Evolutionary conservation across 2,797 vertebrate genomes (phyloP).

Genomic region (Paguma larvata): DNA sequence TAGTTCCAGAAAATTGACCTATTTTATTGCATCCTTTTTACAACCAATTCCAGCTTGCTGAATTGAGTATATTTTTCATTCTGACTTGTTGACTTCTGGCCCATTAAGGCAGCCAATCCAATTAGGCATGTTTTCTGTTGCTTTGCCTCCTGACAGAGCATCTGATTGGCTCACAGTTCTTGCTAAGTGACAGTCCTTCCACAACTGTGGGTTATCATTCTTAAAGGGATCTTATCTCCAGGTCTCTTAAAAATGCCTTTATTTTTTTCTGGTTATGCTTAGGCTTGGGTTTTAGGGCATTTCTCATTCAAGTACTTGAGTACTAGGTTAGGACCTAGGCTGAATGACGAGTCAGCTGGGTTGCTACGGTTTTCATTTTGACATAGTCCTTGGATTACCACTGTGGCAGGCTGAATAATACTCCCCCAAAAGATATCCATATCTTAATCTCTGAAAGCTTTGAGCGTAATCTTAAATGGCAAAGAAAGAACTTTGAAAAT

Average conservation of each 20-base stretch:
- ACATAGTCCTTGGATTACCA: neutral
- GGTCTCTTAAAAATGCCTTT: slow-evolving; percentile 58
- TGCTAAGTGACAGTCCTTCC: slow-evolving; percentile 68
- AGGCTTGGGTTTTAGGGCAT: slow-evolving; percentile 37
- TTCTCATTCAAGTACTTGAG: slow-evolving; percentile 56
- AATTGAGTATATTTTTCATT: slow-evolving; percentile 80
- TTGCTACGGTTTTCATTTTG: slow-evolving; percentile 29
- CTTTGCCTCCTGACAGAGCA: slow-evolving; percentile 64
- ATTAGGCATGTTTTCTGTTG: slow-evolving; percentile 72
- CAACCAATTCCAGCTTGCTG: slow-evolving; percentile 74
- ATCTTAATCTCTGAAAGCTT: neutral
- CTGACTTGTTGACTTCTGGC: slow-evolving; percentile 76
- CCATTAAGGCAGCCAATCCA: slow-evolving; percentile 75
- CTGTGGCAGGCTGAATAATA: neutral
- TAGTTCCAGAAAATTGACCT: slow-evolving; percentile 72
- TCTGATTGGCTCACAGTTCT: slow-evolving; percentile 73
- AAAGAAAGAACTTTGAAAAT: neutral
- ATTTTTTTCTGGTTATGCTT: slow-evolving; percentile 15
- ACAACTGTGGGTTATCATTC: slow-evolving; percentile 56
- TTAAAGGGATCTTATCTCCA: slow-evolving; percentile 53
- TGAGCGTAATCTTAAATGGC: neutral
- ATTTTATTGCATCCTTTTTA: slow-evolving; percentile 77
- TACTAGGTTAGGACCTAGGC: neutral
- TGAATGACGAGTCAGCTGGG: neutral
- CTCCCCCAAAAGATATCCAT: neutral